Evolutionary conservation across 2,797 vertebrate genomes (phyloP).

Genomic region (Tokudaia tokunoshimensis): DNA sequence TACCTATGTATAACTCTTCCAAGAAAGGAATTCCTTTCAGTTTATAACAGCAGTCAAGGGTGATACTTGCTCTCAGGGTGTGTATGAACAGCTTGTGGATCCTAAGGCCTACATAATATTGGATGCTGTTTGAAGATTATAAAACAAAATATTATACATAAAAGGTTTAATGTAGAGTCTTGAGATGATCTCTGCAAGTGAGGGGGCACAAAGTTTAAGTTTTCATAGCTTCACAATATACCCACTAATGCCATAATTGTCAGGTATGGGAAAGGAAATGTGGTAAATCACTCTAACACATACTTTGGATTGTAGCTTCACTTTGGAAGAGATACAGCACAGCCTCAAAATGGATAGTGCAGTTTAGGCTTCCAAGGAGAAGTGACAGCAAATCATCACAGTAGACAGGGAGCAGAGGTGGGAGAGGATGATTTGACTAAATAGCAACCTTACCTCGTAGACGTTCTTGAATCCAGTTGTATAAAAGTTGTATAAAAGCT

Average conservation of each 20-base stretch:
- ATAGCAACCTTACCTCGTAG: background rate
- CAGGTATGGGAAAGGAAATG: background rate
- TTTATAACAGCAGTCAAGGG: background rate
- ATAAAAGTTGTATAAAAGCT: background rate
- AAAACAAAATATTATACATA: conserved; percentile 8
- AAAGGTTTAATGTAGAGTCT: background rate
- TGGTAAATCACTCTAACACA: background rate
- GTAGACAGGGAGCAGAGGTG: background rate
- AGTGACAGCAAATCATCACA: background rate
- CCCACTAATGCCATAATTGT: background rate
- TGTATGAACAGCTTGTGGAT: background rate
- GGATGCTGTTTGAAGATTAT: background rate
- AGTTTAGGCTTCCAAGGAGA: background rate
- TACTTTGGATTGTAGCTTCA: background rate
- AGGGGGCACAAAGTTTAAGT: background rate
- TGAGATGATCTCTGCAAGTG: background rate
- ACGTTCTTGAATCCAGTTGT: background rate
- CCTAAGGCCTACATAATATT: background rate
- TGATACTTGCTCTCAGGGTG: background rate
- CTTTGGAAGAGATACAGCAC: background rate
- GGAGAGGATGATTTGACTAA: background rate
- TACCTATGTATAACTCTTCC: background rate
- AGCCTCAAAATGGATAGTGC: background rate
- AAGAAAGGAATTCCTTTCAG: background rate
- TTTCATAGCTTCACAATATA: conserved; percentile 13